A percentile compares a stretch with the other conserved stretches of the same genome.
Evolutionary conservation across 2,888 invertebrate genomes (phyloP).

Genomic region (Piscicola geometra): DNA sequence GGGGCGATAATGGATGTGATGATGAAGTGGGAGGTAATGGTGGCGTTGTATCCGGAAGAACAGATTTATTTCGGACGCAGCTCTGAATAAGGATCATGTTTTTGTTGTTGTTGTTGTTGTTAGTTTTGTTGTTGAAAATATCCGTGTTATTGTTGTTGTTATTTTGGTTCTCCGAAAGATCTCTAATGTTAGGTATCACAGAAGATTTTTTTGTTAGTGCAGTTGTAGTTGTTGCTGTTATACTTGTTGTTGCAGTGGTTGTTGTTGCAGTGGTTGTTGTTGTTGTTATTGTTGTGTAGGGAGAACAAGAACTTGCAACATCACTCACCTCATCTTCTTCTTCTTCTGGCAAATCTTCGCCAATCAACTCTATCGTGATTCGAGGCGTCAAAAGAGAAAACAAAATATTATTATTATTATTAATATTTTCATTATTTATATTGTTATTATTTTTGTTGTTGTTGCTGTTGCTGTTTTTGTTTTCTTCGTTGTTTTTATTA

Average conservation of each 20-base stretch:
- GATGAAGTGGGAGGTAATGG: neutral
- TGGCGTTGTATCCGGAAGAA: no score
- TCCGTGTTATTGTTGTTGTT: no score
- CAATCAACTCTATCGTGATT: neutral
- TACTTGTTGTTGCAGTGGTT: neutral
- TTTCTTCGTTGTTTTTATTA: no score
- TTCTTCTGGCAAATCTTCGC: neutral
- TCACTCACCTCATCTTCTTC: neutral
- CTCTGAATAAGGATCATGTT: no score
- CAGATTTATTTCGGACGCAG: no score
- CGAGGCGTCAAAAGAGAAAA: conserved; percentile 27
- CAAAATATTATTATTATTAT: neutral
- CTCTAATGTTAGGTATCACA: no score
- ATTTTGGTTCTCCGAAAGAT: no score
- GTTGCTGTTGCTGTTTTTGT: no score
- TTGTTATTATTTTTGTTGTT: no score
- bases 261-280: neutral
- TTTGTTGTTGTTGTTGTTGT: no score
- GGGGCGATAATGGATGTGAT: conserved; percentile 2
- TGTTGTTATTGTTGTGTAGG: neutral
- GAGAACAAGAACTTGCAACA: neutral
- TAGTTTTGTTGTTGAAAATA: no score
- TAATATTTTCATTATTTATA: neutral
- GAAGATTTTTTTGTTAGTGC: neutral
- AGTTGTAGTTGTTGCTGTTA: neutral